Evolutionary conservation across 2,797 vertebrate genomes (phyloP).

Genomic region (Echiichthys vipera): DNA sequence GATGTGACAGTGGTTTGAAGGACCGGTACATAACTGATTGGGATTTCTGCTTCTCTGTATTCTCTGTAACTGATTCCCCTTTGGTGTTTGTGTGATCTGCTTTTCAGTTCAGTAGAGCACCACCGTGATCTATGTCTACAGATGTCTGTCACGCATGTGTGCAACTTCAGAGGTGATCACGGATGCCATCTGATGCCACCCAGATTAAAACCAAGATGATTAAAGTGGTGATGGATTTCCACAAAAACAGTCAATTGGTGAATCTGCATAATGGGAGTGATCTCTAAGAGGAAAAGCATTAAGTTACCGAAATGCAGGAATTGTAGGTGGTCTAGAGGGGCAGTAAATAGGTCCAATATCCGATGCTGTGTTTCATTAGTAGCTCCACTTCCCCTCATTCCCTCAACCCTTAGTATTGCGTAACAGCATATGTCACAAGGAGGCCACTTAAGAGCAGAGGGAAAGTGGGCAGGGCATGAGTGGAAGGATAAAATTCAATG

Average conservation of each 20-base stretch:
- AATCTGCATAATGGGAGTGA: slow-evolving; percentile 1
- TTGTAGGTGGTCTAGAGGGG: not conserved
- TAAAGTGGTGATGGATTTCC: not conserved
- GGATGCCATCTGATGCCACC: not conserved
- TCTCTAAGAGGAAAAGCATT: not conserved
- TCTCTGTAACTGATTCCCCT: slow-evolving; percentile 7
- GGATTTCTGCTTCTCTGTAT: slow-evolving; percentile 1
- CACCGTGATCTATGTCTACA: not conserved
- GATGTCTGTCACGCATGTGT: not conserved
- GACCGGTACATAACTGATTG: not conserved
- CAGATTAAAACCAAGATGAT: not conserved
- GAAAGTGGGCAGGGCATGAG: too few species aligned
- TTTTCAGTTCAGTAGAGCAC: slow-evolving; percentile 12
- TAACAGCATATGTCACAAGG: too few species aligned
- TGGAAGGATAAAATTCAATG: too few species aligned
- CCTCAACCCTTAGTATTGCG: too few species aligned
- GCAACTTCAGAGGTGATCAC: not conserved
- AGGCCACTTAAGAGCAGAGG: too few species aligned
- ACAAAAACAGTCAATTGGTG: not conserved
- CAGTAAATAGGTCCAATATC: not conserved
- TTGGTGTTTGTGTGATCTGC: slow-evolving; percentile 7
- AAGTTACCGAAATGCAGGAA: not conserved
- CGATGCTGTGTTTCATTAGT: too few species aligned
- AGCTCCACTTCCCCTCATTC: too few species aligned
- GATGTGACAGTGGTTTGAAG: slow-evolving; percentile 11